Conservation (phyloP, 1,140 invertebrate genomes). For the Zaprionus tsacasi region DNA sequence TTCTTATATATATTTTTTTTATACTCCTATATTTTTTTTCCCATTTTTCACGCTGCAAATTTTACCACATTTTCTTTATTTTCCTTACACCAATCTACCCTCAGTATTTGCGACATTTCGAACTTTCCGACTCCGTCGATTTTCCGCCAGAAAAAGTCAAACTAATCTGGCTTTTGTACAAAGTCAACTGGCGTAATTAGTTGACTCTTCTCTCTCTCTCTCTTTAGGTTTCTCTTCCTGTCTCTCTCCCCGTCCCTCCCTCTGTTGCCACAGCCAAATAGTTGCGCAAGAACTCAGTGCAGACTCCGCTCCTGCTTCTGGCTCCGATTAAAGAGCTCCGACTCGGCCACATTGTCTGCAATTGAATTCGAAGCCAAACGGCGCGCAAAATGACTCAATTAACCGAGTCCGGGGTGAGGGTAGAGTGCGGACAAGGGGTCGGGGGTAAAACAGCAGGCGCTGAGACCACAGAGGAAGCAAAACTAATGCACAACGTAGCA, state of each 20-base stretch:
- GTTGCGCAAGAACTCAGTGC: constrained; percentile 5
- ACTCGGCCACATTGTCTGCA: constrained; percentile 47
- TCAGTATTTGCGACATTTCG: constrained; percentile 1
- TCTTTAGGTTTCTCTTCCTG: background rate
- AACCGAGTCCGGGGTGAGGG: constrained; percentile 21
- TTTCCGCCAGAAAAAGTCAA: constrained; percentile 3
- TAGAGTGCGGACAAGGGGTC: background rate
- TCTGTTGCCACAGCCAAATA: constrained; percentile 12
- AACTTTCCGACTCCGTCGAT: background rate
- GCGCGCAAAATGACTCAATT: constrained; percentile 77
- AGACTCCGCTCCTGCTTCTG: constrained; percentile 2
- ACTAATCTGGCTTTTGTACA: constrained; percentile 21
- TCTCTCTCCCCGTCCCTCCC: background rate
- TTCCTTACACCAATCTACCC: background rate
- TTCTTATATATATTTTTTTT: background rate
- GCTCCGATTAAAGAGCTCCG: constrained; percentile 18
- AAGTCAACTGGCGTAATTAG: constrained; percentile 39
- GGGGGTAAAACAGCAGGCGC: background rate
- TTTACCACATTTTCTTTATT: background rate
- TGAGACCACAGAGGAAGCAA: constrained; percentile 56
- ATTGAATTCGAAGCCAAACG: constrained; percentile 68
- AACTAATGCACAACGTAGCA: constrained; percentile 58
- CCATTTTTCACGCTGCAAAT: background rate
- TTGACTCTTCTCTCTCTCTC: constrained; percentile 11
- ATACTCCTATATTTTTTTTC: background rate